Evolutionary conservation across 1,140 invertebrate species (phyloP).

Genomic region (Daktulosphaira vitifoliae): DNA sequence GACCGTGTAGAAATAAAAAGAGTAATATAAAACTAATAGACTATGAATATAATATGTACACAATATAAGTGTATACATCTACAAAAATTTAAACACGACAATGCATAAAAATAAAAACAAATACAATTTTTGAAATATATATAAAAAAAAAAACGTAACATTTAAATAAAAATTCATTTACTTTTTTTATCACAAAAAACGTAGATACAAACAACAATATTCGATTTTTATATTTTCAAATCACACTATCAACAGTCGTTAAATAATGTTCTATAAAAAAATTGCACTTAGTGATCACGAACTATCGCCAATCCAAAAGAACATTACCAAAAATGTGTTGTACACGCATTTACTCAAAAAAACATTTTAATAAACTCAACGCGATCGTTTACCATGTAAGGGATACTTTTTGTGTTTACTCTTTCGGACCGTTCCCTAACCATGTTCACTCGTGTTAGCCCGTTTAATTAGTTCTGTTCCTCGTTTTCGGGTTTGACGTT

Average conservation of each 20-base stretch:
- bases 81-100: too few species aligned
- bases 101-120: too few species aligned
- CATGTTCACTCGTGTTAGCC: not conserved
- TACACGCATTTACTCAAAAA: not conserved
- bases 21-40: too few species aligned
- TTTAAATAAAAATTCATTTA: slow-evolving; percentile 12
- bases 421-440: slow-evolving; percentile 12
- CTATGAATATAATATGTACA: too few species aligned
- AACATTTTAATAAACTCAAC: not conserved
- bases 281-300: slow-evolving; percentile 9
- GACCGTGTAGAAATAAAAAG: too few species aligned
- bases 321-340: not conserved
- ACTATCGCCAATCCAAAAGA: too few species aligned
- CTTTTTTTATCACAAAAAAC: slow-evolving; percentile 25
- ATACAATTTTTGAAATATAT: too few species aligned
- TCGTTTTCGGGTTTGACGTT: too few species aligned
- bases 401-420: not conserved
- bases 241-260: not conserved
- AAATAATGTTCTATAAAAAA: not conserved
- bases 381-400: not conserved
- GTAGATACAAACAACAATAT: not conserved
- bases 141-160: slow-evolving; percentile 23
- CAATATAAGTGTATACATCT: too few species aligned
- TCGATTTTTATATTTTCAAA: not conserved
- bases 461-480: too few species aligned